Conservation (phyloP, 2,888 invertebrate species). For the Pseudanteris insignis region DNA sequence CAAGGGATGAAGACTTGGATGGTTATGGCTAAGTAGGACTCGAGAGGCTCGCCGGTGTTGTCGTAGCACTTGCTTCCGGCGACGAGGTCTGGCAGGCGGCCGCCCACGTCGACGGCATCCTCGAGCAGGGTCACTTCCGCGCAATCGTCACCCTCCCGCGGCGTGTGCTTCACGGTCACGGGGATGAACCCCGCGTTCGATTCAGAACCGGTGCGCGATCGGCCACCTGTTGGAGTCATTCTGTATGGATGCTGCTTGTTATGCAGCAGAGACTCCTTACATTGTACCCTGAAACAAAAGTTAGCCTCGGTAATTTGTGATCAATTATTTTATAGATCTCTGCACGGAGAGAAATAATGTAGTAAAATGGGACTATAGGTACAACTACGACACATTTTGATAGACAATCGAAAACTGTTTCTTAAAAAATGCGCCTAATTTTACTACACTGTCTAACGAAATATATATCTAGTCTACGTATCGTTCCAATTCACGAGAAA, state of each 20-base stretch:
- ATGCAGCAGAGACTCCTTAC: conserved; percentile 60
- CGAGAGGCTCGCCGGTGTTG: conserved; percentile 65
- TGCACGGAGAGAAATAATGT: no score
- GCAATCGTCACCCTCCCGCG: conserved; percentile 46
- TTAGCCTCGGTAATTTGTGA: no score
- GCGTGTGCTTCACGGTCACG: conserved; percentile 24
- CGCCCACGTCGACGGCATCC: conserved; percentile 62
- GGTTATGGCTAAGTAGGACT: conserved; percentile 73
- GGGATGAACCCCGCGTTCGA: conserved; percentile 50
- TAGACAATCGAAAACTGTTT: no score
- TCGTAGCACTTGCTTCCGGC: conserved; percentile 68
- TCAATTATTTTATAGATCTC: no score
- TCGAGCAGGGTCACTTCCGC: conserved; percentile 58
- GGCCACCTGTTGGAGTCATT: conserved; percentile 61
- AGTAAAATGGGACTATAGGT: no score
- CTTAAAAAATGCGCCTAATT: no score
- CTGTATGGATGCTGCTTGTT: conserved; percentile 55
- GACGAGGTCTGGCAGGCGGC: conserved; percentile 69
- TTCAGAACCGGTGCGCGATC: conserved; percentile 60
- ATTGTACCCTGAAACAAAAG: conserved; percentile 60
- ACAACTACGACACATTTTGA: no score
- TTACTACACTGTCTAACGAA: no score
- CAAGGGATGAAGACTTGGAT: conserved; percentile 87
- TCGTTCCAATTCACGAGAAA: no score
- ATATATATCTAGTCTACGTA: no score